phyloP scores from a whole-genome alignment of 2,113 vertebrate species.

The Pseudopipra pipra region DNA sequence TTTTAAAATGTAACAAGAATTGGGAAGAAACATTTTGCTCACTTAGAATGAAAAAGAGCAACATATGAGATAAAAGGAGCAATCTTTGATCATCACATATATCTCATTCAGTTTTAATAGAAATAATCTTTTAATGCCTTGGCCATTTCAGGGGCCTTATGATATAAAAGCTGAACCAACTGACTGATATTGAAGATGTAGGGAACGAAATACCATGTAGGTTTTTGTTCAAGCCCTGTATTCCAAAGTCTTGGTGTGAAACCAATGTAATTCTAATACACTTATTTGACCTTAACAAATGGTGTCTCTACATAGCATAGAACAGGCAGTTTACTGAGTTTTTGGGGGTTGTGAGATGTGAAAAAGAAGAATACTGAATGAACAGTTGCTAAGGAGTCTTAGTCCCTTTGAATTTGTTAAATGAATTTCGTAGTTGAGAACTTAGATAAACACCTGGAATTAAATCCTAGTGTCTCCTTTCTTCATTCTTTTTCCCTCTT shows the following conservation, averaged over 20 bases:
- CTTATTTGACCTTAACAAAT: neutral
- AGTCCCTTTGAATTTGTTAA: neutral
- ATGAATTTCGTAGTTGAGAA: neutral
- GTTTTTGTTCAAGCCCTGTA: neutral
- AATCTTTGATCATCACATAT: neutral
- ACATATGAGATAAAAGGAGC: neutral
- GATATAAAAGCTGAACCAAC: neutral
- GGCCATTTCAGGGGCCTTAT: neutral
- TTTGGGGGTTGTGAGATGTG: neutral
- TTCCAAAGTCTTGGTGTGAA: neutral
- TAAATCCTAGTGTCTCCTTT: neutral
- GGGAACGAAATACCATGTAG: neutral
- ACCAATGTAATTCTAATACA: neutral
- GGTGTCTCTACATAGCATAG: accelerated
- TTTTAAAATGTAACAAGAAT: neutral
- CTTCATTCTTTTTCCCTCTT: neutral
- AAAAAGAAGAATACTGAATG: neutral
- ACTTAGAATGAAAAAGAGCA: neutral
- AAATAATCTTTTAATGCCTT: neutral
- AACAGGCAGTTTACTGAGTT: neutral
- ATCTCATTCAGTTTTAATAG: neutral
- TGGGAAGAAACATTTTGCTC: neutral
- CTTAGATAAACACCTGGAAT: neutral
- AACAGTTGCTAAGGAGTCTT: neutral
- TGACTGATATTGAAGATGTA: neutral